These are phyloP conservation scores for Parotocinclus haroldoi DNA, from an alignment of 2,797 vertebrate genomes.

Conservation along the genomic window DNA sequence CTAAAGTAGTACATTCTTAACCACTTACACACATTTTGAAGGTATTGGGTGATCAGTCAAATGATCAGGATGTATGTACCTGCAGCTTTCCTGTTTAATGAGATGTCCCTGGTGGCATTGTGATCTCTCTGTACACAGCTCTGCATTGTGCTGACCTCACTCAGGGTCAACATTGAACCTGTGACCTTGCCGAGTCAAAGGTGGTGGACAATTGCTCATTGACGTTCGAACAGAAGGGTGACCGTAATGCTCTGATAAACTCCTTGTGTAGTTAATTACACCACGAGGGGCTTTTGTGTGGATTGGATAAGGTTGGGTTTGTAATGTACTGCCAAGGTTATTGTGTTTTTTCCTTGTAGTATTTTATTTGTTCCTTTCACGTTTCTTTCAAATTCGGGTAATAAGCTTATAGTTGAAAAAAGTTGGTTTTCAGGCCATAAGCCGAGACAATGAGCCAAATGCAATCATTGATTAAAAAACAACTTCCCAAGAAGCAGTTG, in stretches of 20 bases:
- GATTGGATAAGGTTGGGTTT: constrained; percentile 42
- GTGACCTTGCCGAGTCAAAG: constrained; percentile 63
- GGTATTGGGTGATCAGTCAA: constrained; percentile 4
- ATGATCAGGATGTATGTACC: neutral
- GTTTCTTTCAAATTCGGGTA: neutral
- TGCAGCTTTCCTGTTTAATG: constrained; percentile 26
- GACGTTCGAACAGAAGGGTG: constrained; percentile 61
- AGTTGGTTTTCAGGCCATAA: too few relatives aligned
- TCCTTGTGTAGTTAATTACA: constrained; percentile 70
- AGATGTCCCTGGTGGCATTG: constrained; percentile 22
- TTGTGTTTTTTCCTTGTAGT: neutral
- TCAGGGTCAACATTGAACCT: constrained; percentile 50
- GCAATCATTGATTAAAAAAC: too few relatives aligned
- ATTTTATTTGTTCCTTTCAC: neutral
- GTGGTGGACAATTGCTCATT: constrained; percentile 65
- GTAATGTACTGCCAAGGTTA: constrained; percentile 21
- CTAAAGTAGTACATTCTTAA: constrained; percentile 5
- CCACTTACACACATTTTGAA: neutral
- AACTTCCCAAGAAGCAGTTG: too few relatives aligned
- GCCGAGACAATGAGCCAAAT: too few relatives aligned
- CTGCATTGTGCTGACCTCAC: constrained; percentile 27
- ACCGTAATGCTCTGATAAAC: constrained; percentile 58
- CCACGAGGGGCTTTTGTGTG: constrained; percentile 27
- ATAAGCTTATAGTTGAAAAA: too few relatives aligned
- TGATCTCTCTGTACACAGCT: constrained; percentile 10